Conservation (phyloP, 2,888 invertebrate genomes). For the Alsophila aescularia region DNA sequence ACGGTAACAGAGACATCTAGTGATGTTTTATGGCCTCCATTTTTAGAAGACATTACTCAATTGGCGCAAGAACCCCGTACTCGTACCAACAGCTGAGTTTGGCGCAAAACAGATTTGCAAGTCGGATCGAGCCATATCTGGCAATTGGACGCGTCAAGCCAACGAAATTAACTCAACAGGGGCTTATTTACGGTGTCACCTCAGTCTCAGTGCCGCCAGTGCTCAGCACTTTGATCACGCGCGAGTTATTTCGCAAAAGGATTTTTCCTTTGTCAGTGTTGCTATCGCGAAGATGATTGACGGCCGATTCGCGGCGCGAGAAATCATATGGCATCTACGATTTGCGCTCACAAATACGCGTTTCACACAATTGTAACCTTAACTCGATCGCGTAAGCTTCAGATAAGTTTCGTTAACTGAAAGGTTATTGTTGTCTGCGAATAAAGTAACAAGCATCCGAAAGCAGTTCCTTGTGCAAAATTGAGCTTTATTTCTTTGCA, state of each 20-base stretch:
- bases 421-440: conserved; percentile 32
- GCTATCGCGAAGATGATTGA: conserved; percentile 78
- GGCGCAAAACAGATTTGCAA: conserved; percentile 37
- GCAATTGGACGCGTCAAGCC: conserved; percentile 51
- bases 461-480: conserved; percentile 29
- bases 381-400: conserved; percentile 24
- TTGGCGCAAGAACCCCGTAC: conserved; percentile 30
- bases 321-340: conserved; percentile 49
- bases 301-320: conserved; percentile 74
- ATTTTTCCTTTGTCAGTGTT: conserved; percentile 80
- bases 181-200: conserved; percentile 68
- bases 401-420: neutral
- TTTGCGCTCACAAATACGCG: conserved; percentile 10
- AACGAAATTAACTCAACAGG: conserved; percentile 75
- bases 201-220: conserved; percentile 21
- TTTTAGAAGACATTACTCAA: conserved; percentile 33
- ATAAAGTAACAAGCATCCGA: conserved; percentile 36
- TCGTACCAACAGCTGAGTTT: conserved; percentile 26
- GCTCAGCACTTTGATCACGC: conserved; percentile 70
- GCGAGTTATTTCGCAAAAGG: conserved; percentile 71
- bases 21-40: conserved; percentile 25
- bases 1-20: conserved; percentile 7
- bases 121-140: conserved; percentile 40
- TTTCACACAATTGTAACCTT: conserved; percentile 32
- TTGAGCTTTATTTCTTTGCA: conserved; percentile 34